Conservation (phyloP, 2,797 vertebrate genomes). For the Hylomyscus alleni region DNA sequence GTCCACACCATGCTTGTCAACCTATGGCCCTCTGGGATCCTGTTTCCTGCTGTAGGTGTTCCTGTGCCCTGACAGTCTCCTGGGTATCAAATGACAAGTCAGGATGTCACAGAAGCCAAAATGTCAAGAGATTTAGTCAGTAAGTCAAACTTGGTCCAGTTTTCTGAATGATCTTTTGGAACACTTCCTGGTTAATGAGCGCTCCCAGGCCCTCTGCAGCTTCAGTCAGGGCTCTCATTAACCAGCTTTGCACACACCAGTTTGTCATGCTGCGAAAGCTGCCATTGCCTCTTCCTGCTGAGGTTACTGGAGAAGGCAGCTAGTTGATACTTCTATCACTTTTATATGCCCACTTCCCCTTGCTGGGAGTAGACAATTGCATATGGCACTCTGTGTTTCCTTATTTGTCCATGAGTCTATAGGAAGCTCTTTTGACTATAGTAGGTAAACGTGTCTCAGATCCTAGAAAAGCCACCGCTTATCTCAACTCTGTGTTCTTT, state of each 20-base stretch:
- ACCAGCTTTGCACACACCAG: neutral
- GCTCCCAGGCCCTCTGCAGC: neutral
- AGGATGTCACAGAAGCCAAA: neutral
- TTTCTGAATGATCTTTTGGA: conserved; percentile 58
- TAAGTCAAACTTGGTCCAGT: conserved; percentile 13
- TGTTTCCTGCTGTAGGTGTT: neutral
- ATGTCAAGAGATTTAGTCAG: conserved; percentile 45
- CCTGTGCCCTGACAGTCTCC: neutral
- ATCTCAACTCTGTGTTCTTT: neutral
- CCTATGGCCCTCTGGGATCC: fast-evolving
- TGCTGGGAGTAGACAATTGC: neutral
- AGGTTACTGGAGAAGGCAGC: neutral
- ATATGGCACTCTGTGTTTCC: neutral
- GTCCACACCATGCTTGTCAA: neutral
- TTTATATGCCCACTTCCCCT: neutral
- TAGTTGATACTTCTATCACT: neutral
- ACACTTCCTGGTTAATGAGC: conserved; percentile 20
- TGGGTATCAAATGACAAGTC: neutral
- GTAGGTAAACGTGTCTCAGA: neutral
- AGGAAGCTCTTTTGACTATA: neutral
- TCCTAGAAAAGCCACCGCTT: neutral
- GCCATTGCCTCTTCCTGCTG: neutral
- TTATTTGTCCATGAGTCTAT: neutral
- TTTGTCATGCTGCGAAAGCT: conserved; percentile 32
- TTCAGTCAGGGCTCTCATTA: neutral